Base-by-base conservation (phyloP, 2,113 vertebrate species). In the Coregonus clupeaformis region DNA sequence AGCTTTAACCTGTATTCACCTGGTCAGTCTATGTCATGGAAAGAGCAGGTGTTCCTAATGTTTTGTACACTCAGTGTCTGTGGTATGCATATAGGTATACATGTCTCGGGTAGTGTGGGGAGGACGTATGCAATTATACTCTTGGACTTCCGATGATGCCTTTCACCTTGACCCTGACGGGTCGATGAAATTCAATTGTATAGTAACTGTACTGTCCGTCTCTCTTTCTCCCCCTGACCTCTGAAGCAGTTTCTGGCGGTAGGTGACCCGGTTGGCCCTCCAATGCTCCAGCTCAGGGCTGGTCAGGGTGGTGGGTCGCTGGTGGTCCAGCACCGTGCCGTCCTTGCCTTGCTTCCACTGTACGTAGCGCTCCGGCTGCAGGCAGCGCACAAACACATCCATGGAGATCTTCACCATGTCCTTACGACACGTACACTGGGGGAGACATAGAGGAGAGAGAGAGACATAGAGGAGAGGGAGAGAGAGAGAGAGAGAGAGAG, bases 361-460 rank as follows among this genome's bases (percentile, higher is more conserved):
- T 0, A 97, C 95, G 0, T 99, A 99, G 52, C 97, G 96, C 4
- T 96, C 95, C 0, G 97, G 98, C 81, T 99, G 98, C 78, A 99
- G 93, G 85, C 95, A 90, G 77, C 96, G 91, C 63, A 99, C 98
- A 77, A 99, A 99, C 70, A 98, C 96, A 0, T 99, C 98, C 98
- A 99, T 99, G 73, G 97, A 98, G 88, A 99, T 99, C 94, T 99
- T 99, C 84, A 99, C 97, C 95, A 96, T 99, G 91, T 99, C 97
- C 79, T 98, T 98, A 25, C 97, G 95, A 82, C 97, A 99, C 0
- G 97, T 92, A 72, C 97, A 99, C 98, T 98, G 83, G 0, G 36
- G 72, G 18, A 66, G 18, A 30, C 6, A 29, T 29, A 7, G 30
- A 29, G 36, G 9, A 25, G 20, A 30, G 7, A 71, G 6, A 42